Percentiles rank a stretch among this genome's conserved stretches.
Conservation (phyloP, 2,113 vertebrate species). For the Podarcis cretensis region DNA sequence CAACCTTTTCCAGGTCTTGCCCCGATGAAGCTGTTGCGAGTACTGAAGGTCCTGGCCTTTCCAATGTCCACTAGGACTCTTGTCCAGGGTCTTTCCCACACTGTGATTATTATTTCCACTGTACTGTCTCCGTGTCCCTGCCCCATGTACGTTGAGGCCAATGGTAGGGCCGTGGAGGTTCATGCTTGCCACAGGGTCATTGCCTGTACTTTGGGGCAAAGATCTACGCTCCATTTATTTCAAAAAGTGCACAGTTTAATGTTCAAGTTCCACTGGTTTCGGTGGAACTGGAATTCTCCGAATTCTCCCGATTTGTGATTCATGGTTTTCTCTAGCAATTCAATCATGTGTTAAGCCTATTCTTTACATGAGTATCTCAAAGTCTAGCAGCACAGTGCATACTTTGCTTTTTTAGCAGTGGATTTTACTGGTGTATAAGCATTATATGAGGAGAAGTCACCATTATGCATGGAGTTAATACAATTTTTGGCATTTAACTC, state of each 20-base stretch:
- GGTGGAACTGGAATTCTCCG: not conserved
- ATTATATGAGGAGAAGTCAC: not conserved
- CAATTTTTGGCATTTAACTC: slow-evolving; percentile 6
- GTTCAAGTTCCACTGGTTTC: not conserved
- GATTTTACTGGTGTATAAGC: not conserved
- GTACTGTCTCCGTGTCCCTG: not conserved
- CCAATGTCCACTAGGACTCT: too few relatives aligned
- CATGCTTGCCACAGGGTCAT: not conserved
- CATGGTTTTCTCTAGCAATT: not conserved
- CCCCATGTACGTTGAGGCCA: not conserved
- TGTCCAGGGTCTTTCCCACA: too few relatives aligned
- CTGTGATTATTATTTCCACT: not conserved
- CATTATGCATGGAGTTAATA: not conserved
- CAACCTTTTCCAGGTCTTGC: too few relatives aligned
- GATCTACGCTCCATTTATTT: not conserved
- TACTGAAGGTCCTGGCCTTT: too few relatives aligned
- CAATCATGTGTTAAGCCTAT: not conserved
- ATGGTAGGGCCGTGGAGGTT: not conserved
- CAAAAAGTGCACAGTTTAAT: not conserved
- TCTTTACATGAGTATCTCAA: not conserved
- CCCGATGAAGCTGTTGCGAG: too few relatives aligned
- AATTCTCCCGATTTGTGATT: not conserved
- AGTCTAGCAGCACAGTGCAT: not conserved
- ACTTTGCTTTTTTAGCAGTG: not conserved
- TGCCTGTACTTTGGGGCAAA: not conserved